Percentiles rank a stretch among this genome's conserved stretches.
phyloP scores from a whole-genome alignment of 2,888 invertebrate genomes.

The Smittia aterrima region DNA sequence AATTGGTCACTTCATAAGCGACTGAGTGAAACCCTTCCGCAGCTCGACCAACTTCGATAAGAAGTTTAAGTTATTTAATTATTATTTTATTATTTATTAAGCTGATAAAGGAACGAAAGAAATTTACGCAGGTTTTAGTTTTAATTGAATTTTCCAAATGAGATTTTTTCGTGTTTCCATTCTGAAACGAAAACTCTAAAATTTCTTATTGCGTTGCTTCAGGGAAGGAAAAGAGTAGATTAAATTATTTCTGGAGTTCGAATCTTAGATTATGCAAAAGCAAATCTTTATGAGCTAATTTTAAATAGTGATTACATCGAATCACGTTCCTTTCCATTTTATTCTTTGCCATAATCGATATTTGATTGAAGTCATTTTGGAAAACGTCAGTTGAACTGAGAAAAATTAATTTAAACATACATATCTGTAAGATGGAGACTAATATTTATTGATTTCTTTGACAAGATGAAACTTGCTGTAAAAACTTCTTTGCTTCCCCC shows the following conservation, averaged over 20 bases:
- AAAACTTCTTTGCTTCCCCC: neutral
- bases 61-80: neutral
- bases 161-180: neutral
- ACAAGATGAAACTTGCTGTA: neutral
- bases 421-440: neutral
- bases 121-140: neutral
- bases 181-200: neutral
- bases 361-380: neutral
- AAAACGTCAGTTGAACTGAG: neutral
- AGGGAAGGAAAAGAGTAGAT: neutral
- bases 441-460: neutral
- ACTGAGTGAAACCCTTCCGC: neutral
- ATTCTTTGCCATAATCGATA: neutral
- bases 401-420: neutral
- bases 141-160: neutral
- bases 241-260: neutral
- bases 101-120: neutral
- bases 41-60: neutral
- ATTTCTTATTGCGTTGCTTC: neutral
- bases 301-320: too few species aligned
- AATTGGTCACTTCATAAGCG: neutral
- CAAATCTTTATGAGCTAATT: too few species aligned
- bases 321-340: neutral
- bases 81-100: neutral
- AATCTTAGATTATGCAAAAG: neutral